Evolutionary conservation across 2,797 vertebrate species (phyloP).

Genomic region (Ptychobarbus kaznakovi): DNA sequence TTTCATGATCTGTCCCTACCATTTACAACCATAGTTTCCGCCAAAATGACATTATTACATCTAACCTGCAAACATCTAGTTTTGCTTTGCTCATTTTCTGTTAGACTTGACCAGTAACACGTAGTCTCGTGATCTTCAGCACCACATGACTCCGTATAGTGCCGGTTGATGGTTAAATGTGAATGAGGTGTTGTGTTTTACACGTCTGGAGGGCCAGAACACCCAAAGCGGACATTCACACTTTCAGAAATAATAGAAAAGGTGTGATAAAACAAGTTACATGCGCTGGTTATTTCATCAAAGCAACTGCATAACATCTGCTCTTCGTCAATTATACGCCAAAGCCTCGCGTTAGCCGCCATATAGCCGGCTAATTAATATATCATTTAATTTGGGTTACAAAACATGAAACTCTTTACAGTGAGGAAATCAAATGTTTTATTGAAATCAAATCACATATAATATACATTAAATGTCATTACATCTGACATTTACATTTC

Average conservation of each 20-base stretch:
- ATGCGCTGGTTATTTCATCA: slow-evolving; percentile 35
- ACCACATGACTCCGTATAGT: too few species aligned
- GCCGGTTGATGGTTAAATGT: background rate
- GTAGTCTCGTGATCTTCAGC: background rate
- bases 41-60: background rate
- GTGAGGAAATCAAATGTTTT: background rate
- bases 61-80: background rate
- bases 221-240: slow-evolving; percentile 73
- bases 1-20: background rate
- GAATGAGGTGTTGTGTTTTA: slow-evolving; percentile 62
- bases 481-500: slow-evolving; percentile 2
- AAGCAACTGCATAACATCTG: slow-evolving; percentile 8
- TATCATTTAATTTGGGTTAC: background rate
- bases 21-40: background rate
- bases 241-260: slow-evolving; percentile 63
- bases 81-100: background rate
- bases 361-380: too few species aligned
- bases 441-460: slow-evolving; percentile 19
- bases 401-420: background rate
- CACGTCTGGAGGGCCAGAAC: slow-evolving; percentile 60
- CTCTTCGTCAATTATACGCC: background rate
- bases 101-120: background rate
- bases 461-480: background rate
- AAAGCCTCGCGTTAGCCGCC: background rate
- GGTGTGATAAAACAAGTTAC: slow-evolving; percentile 58